phyloP scores from a whole-genome alignment of 2,888 invertebrate genomes.

The Sclerodermus sp. region DNA sequence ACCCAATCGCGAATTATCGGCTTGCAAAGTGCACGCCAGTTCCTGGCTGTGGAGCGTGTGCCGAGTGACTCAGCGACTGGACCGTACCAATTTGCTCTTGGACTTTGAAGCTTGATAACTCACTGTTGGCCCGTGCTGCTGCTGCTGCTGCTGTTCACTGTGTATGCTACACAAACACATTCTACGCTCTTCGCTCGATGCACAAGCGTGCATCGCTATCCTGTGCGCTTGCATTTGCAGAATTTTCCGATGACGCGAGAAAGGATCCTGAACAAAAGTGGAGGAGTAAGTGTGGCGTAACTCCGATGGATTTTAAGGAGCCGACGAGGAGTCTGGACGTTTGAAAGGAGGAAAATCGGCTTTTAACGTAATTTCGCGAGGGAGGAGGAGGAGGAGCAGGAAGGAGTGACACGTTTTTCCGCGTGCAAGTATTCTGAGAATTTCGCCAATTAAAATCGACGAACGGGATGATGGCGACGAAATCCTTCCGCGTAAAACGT shows the following conservation, averaged over 20 bases:
- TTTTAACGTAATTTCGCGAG: neutral
- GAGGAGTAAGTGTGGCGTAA: too few species aligned
- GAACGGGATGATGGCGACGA: constrained; percentile 12
- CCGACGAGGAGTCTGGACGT: too few species aligned
- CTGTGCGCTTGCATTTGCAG: too few species aligned
- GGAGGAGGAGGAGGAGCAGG: neutral
- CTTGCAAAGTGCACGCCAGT: constrained; percentile 5
- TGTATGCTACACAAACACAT: too few species aligned
- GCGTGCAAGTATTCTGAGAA: constrained; percentile 26
- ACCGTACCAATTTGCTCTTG: constrained; percentile 9
- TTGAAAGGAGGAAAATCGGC: too few species aligned
- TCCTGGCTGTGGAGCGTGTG: too few species aligned
- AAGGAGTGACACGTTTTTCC: neutral
- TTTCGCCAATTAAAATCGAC: constrained; percentile 37
- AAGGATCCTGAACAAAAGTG: too few species aligned
- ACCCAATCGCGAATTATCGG: constrained; percentile 12
- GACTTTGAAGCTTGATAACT: constrained; percentile 15
- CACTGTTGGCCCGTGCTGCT: neutral
- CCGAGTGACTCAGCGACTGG: too few species aligned
- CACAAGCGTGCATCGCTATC: too few species aligned
- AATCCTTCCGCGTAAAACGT: constrained; percentile 26
- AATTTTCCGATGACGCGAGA: too few species aligned
- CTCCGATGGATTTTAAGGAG: too few species aligned
- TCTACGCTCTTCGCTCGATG: too few species aligned
- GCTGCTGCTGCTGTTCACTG: neutral